These are phyloP conservation scores for Panzeria rudis DNA, from an alignment of 2,888 invertebrate genomes.

Conservation along the genomic window DNA sequence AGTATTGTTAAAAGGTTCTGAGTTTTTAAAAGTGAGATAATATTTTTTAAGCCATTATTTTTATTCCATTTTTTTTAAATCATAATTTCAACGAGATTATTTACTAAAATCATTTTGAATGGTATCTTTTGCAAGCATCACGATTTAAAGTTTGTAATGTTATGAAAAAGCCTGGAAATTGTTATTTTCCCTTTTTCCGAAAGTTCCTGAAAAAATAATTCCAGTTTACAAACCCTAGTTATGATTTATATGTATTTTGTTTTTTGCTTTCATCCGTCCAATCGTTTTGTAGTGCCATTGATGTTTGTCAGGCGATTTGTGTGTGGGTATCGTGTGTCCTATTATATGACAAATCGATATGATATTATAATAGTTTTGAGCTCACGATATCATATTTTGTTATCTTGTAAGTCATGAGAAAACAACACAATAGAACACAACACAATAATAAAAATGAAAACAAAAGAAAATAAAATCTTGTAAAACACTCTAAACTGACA, in stretches of 20 bases:
- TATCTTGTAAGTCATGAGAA: slow-evolving; percentile 46
- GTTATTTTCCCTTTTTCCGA: not conserved
- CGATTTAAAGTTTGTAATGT: no score
- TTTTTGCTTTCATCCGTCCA: slow-evolving; percentile 9
- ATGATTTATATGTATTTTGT: not conserved
- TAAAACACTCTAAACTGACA: slow-evolving; percentile 59
- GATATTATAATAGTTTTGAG: slow-evolving; percentile 63
- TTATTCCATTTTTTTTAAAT: no score
- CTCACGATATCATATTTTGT: slow-evolving; percentile 48
- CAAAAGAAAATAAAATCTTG: slow-evolving; percentile 43
- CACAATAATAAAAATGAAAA: slow-evolving; percentile 42
- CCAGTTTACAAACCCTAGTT: not conserved
- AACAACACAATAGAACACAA: slow-evolving; percentile 26
- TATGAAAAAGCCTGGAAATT: no score
- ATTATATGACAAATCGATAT: slow-evolving; percentile 69
- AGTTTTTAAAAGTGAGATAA: no score
- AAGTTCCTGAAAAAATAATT: not conserved
- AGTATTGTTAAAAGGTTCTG: no score
- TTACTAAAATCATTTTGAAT: no score
- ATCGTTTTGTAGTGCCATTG: not conserved
- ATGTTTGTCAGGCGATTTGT: not conserved
- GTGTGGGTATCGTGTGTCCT: slow-evolving; percentile 19
- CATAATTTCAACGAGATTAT: no score
- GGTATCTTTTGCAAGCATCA: no score
- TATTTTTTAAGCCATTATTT: no score